Percentiles rank a stretch among this genome's conserved stretches.
phyloP scores from a whole-genome alignment of 2,113 vertebrate genomes.

The Ellobius talpinus region DNA sequence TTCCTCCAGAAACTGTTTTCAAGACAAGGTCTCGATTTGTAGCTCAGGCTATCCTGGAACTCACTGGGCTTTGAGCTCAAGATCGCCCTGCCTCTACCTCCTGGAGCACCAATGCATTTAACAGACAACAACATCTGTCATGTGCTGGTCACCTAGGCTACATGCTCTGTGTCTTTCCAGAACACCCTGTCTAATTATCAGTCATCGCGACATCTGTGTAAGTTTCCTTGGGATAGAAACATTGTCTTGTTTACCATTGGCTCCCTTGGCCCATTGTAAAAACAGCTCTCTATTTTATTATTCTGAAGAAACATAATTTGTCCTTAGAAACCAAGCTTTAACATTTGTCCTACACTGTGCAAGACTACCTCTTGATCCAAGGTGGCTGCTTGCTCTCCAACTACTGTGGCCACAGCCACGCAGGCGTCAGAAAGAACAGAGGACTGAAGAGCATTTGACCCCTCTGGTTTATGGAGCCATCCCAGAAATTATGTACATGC shows the following conservation, averaged over 20 bases:
- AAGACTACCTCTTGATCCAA: not conserved
- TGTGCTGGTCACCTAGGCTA: not conserved
- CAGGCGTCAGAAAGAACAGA: not conserved
- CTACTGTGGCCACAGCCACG: not conserved
- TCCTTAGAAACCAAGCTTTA: not conserved
- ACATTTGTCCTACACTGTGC: not conserved
- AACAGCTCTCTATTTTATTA: not conserved
- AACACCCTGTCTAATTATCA: not conserved
- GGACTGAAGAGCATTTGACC: not conserved
- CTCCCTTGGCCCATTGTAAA: not conserved
- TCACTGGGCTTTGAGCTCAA: not conserved
- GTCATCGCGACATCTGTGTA: not conserved
- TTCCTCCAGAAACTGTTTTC: slow-evolving; percentile 28
- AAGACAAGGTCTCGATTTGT: not conserved
- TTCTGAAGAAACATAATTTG: not conserved
- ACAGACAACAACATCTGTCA: not conserved
- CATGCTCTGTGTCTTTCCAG: not conserved
- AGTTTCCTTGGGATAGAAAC: slow-evolving; percentile 7
- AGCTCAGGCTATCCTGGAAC: not conserved
- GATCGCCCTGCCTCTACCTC: not conserved
- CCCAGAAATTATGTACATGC: not conserved
- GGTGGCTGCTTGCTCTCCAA: not conserved
- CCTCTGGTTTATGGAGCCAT: not conserved
- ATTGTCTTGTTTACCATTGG: not conserved
- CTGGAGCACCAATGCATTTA: not conserved